These are phyloP conservation scores for Otocyon megalotis DNA, from an alignment of 2,113 vertebrate species.

Conservation along the genomic window DNA sequence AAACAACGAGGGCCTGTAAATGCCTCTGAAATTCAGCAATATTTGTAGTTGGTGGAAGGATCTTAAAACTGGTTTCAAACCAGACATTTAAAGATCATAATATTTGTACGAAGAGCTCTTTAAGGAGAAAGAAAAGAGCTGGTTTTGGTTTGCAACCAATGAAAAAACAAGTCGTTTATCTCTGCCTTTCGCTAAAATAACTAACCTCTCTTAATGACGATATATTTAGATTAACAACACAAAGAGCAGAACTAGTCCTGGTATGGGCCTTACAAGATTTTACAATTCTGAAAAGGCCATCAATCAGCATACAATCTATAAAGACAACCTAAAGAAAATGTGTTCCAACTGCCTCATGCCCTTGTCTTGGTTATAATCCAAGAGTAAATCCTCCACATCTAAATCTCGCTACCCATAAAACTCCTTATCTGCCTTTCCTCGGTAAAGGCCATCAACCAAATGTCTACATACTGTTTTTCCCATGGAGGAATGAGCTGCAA, in stretches of 20 bases:
- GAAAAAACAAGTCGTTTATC: conserved; percentile 61
- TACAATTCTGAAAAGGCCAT: conserved; percentile 67
- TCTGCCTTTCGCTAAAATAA: conserved; percentile 75
- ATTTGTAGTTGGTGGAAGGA: conserved; percentile 47
- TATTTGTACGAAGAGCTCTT: conserved; percentile 72
- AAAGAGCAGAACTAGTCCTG: conserved; percentile 67
- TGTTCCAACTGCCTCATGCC: conserved; percentile 72
- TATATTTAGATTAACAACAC: conserved; percentile 70
- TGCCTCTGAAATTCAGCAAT: background rate
- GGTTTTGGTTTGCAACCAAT: conserved; percentile 58
- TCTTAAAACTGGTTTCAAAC: conserved; percentile 66
- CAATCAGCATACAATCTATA: conserved; percentile 70
- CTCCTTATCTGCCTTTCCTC: conserved; percentile 63
- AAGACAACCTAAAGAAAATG: conserved; percentile 68
- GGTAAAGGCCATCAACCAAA: conserved; percentile 48
- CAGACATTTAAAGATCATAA: conserved; percentile 70
- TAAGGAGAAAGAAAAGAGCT: conserved; percentile 57
- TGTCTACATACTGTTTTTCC: background rate
- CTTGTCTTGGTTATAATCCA: conserved; percentile 65
- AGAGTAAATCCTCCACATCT: conserved; percentile 73
- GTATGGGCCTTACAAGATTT: conserved; percentile 61
- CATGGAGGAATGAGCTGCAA: conserved; percentile 9
- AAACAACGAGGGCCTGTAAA: conserved; percentile 41
- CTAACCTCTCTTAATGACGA: conserved; percentile 71
- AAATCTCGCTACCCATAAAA: conserved; percentile 64